Evolutionary conservation across 2,797 vertebrate genomes (phyloP).

Genomic region (Nasua narica): DNA sequence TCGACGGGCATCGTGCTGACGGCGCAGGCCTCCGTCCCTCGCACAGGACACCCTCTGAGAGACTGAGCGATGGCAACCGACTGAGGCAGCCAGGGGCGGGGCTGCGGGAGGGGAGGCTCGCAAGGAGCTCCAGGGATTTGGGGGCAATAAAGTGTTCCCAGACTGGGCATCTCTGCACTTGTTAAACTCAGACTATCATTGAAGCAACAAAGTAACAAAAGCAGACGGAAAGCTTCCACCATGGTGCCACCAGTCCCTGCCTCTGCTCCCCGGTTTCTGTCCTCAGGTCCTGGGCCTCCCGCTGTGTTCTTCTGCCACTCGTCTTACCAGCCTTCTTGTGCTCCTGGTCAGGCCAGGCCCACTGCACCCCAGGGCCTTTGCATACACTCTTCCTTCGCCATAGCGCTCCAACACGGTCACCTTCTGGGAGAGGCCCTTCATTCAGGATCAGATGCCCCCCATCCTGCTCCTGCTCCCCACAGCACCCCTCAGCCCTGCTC

Average conservation of each 20-base stretch:
- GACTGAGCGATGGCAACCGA: too few species aligned
- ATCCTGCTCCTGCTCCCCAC: background rate
- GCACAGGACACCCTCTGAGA: background rate
- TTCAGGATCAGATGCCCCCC: background rate
- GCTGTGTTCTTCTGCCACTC: background rate
- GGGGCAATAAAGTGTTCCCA: background rate
- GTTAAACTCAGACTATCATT: background rate
- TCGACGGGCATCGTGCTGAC: background rate
- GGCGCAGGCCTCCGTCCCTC: background rate
- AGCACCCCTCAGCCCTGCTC: background rate
- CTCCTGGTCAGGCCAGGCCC: background rate
- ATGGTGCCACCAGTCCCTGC: background rate
- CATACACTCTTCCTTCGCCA: background rate
- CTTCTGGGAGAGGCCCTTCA: background rate
- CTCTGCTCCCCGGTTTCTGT: background rate
- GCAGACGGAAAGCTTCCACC: background rate
- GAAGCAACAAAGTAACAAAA: background rate
- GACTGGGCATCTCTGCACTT: background rate
- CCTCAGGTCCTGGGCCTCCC: background rate
- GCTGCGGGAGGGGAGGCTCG: background rate
- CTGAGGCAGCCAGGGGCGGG: background rate
- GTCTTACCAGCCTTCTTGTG: background rate
- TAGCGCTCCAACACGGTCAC: background rate
- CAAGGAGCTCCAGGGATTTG: background rate
- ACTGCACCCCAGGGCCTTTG: background rate